Conservation (phyloP, 1,140 invertebrate species). For the Agraylea sexmaculata region DNA sequence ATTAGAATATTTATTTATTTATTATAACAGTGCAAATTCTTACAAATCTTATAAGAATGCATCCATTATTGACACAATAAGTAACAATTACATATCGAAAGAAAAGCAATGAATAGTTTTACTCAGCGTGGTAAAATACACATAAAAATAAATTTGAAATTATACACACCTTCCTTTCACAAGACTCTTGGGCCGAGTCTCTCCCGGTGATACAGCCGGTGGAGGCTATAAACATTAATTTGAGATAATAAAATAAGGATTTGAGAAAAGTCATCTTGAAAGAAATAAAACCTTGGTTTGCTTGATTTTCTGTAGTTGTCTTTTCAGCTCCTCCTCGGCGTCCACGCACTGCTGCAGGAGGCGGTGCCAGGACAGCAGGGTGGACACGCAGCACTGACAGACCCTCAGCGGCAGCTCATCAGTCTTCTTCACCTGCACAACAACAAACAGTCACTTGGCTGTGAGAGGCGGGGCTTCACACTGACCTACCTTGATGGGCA, state of each 20-base stretch:
- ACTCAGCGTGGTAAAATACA: slow-evolving; percentile 30
- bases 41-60: too few species aligned
- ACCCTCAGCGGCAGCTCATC: slow-evolving; percentile 47
- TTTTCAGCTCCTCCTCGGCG: slow-evolving; percentile 40
- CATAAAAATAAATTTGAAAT: slow-evolving; percentile 25
- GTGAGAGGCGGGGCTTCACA: neutral
- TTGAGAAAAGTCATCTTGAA: neutral
- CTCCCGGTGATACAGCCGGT: too few species aligned
- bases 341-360: slow-evolving; percentile 42
- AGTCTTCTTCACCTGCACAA: slow-evolving; percentile 37
- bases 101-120: slow-evolving; percentile 24
- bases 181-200: too few species aligned
- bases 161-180: neutral
- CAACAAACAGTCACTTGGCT: neutral
- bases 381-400: slow-evolving; percentile 51
- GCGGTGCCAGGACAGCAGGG: slow-evolving; percentile 50
- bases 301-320: slow-evolving; percentile 5
- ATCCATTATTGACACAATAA: too few species aligned
- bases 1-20: too few species aligned
- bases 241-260: slow-evolving; percentile 22
- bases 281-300: neutral
- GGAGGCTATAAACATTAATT: too few species aligned
- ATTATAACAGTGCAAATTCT: too few species aligned
- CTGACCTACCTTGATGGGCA: slow-evolving; percentile 42
- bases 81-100: too few species aligned